Base-by-base conservation (phyloP, 2,113 vertebrate genomes). In the Cyphomyrus plagiostoma region DNA sequence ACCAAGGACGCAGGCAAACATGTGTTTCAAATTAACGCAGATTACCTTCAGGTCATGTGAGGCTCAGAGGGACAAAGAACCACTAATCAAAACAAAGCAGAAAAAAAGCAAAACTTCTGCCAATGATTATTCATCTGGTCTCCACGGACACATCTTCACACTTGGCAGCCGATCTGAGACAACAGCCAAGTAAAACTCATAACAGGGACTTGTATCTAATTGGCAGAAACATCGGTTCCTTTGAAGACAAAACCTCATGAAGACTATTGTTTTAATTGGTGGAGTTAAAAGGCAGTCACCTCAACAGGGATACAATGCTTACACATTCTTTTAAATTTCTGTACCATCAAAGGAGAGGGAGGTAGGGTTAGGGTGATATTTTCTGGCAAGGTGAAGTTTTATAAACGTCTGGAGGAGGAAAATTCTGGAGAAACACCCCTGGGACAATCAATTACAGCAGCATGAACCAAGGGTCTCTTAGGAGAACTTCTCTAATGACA, bases 371-470 rank as follows among this genome's bases (percentile, higher is more conserved):
- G 92, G 92, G 93, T 93, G 93, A 93, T 92, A 93, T 93, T 92
- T 86, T 91, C 91, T 93, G 93, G 95, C 89, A 91, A 90, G 93
- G 93, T 90, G 87, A 93, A 90, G 94, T 96, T 95, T 93, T 84
- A 87, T 91, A 93, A 80, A 95, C 95, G 95, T 96, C 96, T 95
- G 95, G 94, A 93, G 92, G 88, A 93, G 93, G 95, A 95, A 94
- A 91, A 91, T 89, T 89, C 92, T 93, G 83, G 88, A 88, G 88
- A 70, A 88, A 84, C 92, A 93, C 92, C 92, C 90, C 9, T 92
- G 92, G 93, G 94, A 95, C 91, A 92, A 90, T 80, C 89, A 93
- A 91, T 92, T 42, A 92, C 89, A 91, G 93, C 94, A 94, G 94
- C 90, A 92, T 92, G 92, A 93, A 91, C 83, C 90, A 91, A 90